Percentiles rank a stretch among this genome's conserved stretches.
Conservation (phyloP, 2,797 vertebrate genomes). For the Thamnophis elegans region DNA sequence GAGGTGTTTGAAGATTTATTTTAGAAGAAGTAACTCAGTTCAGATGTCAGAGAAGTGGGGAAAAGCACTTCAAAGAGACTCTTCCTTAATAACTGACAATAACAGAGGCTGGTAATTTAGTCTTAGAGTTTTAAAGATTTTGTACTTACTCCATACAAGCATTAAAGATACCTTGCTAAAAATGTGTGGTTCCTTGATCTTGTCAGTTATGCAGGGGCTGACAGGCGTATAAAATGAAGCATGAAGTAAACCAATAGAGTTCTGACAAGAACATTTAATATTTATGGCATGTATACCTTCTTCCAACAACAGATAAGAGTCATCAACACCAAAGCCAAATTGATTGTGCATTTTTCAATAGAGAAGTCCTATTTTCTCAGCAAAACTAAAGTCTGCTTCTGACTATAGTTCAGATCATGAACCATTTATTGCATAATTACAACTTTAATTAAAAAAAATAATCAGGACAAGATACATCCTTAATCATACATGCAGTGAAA, state of each 20-base stretch:
- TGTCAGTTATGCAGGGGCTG: neutral
- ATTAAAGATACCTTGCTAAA: neutral
- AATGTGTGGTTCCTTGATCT: neutral
- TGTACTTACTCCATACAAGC: neutral
- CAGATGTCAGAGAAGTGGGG: neutral
- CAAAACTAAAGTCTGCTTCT: neutral
- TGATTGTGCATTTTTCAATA: neutral
- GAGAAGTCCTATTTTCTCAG: neutral
- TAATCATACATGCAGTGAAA: neutral
- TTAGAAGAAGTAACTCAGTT: neutral
- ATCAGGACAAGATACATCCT: neutral
- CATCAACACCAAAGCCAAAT: neutral
- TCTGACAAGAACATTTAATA: neutral
- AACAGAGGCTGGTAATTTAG: neutral
- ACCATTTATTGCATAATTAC: neutral
- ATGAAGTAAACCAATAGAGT: neutral
- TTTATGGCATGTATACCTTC: neutral
- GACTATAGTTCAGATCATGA: neutral
- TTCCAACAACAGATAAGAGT: neutral
- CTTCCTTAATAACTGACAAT: neutral
- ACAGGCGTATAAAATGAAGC: neutral
- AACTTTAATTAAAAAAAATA: neutral
- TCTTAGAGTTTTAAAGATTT: neutral
- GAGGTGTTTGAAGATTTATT: neutral
- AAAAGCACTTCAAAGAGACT: neutral